Conservation (phyloP, 2,113 vertebrate genomes). For the Hyperopisus bebe region DNA sequence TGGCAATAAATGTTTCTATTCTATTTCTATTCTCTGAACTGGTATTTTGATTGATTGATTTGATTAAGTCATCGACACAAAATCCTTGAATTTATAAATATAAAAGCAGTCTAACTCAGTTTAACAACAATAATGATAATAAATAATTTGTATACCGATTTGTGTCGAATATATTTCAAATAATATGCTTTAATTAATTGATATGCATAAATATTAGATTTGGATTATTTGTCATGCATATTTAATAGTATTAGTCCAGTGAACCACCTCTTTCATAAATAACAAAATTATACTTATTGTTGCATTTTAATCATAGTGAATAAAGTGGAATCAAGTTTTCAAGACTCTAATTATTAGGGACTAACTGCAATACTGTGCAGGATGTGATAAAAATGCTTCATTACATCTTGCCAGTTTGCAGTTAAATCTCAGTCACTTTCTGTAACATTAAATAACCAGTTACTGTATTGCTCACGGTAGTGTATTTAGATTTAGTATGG, state of each 20-base stretch:
- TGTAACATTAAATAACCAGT: not conserved
- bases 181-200: not conserved
- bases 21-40: not conserved
- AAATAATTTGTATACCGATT: not conserved
- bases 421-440: not conserved
- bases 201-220: not conserved
- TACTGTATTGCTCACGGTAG: not conserved
- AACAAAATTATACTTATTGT: not conserved
- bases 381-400: not conserved
- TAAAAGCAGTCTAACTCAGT: not conserved
- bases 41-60: not conserved
- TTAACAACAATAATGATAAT: not conserved
- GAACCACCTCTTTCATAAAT: not conserved
- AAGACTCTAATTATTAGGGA: not conserved
- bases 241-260: not conserved
- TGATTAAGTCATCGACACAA: not conserved
- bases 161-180: not conserved
- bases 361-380: not conserved
- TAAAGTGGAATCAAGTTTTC: not conserved
- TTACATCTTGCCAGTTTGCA: not conserved
- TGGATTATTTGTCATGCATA: not conserved
- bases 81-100: not conserved
- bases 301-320: not conserved
- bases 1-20: not conserved
- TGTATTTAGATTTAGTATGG: not conserved